Percentiles rank a stretch among this genome's conserved stretches.
These are phyloP conservation scores for Cyprinodon brontotheroides DNA, from an alignment of 2,113 vertebrate species.

Conservation along the genomic window DNA sequence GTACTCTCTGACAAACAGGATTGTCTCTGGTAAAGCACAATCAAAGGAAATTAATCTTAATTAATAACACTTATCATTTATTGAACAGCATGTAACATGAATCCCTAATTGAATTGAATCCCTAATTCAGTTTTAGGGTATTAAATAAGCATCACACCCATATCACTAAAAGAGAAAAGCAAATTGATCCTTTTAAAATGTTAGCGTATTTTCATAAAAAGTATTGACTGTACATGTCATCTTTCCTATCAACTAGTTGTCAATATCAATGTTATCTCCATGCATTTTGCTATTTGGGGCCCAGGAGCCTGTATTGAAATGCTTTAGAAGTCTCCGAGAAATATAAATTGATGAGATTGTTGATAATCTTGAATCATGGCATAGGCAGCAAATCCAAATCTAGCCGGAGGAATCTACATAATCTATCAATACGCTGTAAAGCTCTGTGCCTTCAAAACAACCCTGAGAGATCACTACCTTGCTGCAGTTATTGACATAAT, in stretches of 20 bases:
- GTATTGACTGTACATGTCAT: not conserved
- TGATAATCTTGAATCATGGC: slow-evolving; percentile 56
- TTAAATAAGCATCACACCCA: slow-evolving; percentile 61
- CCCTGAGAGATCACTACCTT: slow-evolving; percentile 55
- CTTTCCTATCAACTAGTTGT: slow-evolving; percentile 13
- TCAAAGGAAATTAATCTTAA: too few species aligned
- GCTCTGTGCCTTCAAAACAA: slow-evolving; percentile 52
- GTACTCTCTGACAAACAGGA: too few species aligned
- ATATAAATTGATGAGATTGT: slow-evolving; percentile 56
- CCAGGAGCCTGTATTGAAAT: slow-evolving; percentile 37
- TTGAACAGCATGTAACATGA: too few species aligned
- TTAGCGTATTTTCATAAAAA: slow-evolving; percentile 4
- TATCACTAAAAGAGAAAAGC: slow-evolving; percentile 54
- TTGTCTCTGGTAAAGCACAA: too few species aligned
- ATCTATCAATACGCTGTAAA: slow-evolving; percentile 63
- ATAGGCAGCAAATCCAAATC: slow-evolving; percentile 54
- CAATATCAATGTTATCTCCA: slow-evolving; percentile 9
- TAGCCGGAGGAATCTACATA: slow-evolving; percentile 62
- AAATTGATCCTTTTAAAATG: slow-evolving; percentile 27
- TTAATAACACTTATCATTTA: too few species aligned
- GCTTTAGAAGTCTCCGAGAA: slow-evolving; percentile 31
- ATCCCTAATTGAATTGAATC: slow-evolving; percentile 69
- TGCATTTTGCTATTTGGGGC: slow-evolving; percentile 30
- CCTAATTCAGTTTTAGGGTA: slow-evolving; percentile 60
- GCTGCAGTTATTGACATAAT: slow-evolving; percentile 66